Base-by-base conservation (phyloP, 2,797 vertebrate genomes). In the Gambusia yucatana region DNA sequence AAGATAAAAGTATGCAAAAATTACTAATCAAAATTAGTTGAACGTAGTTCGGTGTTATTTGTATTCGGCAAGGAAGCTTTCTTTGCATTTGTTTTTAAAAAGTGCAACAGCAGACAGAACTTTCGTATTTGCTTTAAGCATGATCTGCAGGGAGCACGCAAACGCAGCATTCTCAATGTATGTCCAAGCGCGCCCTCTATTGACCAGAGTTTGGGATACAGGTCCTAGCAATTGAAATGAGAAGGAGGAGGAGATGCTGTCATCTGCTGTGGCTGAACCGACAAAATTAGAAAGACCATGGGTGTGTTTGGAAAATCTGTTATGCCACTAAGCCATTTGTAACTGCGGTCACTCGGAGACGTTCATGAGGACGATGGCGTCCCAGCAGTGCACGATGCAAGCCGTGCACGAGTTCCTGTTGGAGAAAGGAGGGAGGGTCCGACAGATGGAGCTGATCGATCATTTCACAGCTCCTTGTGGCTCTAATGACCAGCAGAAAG, bases 361-460 rank as follows among this genome's bases (percentile, higher is more conserved):
- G 39, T 80, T 6, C 50, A 25, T 50, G 41, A 50, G 17, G 82
- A 84, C 14, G 84, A 97, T 96, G 97, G 95, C 95, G 89, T 91
- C 93, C 82, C 91, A 89, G 25, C 67, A 10, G 47, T 94, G 95
- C 84, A 94, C 87, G 80, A 93, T 95, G 59, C 95, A 94, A 83
- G 89, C 96, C 73, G 96, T 98, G 85, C 90, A 96, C 86, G 89
- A 93, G 84, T 98, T 98, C 88, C 89, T 98, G 52, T 77, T 84
- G 79, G 95, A 95, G 87, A 93, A 93, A 79, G 97, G 97, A 91
- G 97, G 97, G 91, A 96, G 96, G 88, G 97, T 95, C 87, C 95
- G 70, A 82, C 97, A 97, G 89, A 93, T 95, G 72, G 96, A 97
- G 91, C 93, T 99, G 88, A 93, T 97, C 87, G 96, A 97, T 87